phyloP scores from a whole-genome alignment of 2,888 invertebrate species.

The Phytoseiulus persimilis region DNA sequence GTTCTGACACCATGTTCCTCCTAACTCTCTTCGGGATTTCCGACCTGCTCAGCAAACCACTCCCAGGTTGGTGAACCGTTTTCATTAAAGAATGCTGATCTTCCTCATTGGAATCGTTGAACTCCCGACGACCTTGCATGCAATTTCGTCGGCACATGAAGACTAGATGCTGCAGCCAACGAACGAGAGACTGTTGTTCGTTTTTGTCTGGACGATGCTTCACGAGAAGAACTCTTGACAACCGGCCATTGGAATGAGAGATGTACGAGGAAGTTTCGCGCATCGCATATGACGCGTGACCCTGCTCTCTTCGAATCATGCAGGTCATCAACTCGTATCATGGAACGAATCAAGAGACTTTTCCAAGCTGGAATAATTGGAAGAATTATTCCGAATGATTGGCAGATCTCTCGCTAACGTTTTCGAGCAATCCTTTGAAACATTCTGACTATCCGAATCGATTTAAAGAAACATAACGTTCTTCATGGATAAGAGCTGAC shows the following conservation, averaged over 20 bases:
- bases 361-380: background rate
- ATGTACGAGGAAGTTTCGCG: background rate
- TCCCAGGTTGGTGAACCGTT: background rate
- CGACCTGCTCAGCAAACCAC: constrained; percentile 18
- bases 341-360: background rate
- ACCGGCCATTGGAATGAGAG: background rate
- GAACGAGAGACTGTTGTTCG: background rate
- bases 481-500: no score
- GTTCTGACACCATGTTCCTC: constrained; percentile 7
- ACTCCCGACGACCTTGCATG: background rate
- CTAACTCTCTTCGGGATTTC: background rate
- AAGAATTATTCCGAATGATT: no score
- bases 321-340: background rate
- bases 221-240: background rate
- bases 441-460: no score
- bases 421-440: no score
- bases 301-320: no score
- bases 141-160: background rate
- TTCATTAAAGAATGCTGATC: background rate
- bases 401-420: no score
- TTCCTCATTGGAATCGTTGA: background rate
- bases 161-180: background rate
- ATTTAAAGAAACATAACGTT: no score
- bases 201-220: background rate
- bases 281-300: background rate